Conservation (phyloP, 2,888 invertebrate genomes). For the Sesia apiformis region DNA sequence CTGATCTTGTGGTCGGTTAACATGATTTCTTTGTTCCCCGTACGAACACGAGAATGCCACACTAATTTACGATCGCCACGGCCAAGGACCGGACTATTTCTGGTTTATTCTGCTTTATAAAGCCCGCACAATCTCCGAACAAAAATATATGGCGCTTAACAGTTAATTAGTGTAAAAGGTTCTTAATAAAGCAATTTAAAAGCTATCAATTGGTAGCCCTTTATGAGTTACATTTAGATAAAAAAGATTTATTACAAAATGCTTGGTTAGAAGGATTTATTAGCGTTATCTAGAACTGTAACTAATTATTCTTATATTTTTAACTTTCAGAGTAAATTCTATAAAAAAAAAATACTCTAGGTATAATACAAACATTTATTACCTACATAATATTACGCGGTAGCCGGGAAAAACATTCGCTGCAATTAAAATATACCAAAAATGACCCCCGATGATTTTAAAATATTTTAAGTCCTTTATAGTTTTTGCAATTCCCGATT, state of each 20-base stretch:
- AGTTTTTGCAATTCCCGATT: too few relatives aligned
- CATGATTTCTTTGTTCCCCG: constrained; percentile 43
- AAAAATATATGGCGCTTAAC: constrained; percentile 34
- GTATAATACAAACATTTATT: not conserved
- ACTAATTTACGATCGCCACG: constrained; percentile 37
- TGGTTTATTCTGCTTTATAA: constrained; percentile 34
- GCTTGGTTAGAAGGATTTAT: constrained; percentile 23
- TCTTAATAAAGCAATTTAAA: constrained; percentile 47
- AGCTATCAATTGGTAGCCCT: constrained; percentile 38
- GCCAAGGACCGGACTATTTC: constrained; percentile 37
- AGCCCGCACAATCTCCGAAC: constrained; percentile 30
- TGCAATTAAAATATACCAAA: too few relatives aligned
- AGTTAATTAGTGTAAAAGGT: constrained; percentile 49
- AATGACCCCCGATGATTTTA: too few relatives aligned
- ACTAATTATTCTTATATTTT: not conserved
- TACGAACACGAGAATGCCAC: constrained; percentile 24
- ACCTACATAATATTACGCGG: not conserved
- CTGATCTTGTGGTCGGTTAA: constrained; percentile 27
- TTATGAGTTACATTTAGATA: constrained; percentile 46
- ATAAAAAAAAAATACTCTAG: too few relatives aligned
- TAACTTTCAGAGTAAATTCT: not conserved
- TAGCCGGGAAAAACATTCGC: too few relatives aligned
- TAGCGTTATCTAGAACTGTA: constrained; percentile 1
- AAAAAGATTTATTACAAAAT: constrained; percentile 4
- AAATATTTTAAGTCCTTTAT: too few relatives aligned